These are phyloP conservation scores for Ptilorrhoa leucosticta DNA, from an alignment of 2,113 vertebrate genomes.

Conservation along the genomic window DNA sequence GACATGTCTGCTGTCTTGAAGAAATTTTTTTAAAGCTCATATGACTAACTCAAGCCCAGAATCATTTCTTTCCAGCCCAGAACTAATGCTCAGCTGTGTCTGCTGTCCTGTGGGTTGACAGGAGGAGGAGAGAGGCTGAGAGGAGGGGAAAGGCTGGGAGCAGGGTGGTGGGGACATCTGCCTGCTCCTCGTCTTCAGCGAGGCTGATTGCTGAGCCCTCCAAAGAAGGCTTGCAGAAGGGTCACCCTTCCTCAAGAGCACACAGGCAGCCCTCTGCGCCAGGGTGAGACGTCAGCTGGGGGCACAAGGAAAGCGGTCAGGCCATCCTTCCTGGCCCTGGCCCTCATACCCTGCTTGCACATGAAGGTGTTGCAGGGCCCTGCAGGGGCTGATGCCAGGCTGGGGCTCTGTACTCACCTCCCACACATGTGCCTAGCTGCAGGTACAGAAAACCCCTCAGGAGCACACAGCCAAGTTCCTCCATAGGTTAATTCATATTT, in stretches of 20 bases:
- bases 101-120: not conserved
- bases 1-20: not conserved
- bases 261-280: not conserved
- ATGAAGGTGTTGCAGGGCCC: not conserved
- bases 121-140: not conserved
- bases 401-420: not conserved
- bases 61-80: not conserved
- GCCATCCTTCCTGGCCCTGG: not conserved
- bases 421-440: not conserved
- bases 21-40: not conserved
- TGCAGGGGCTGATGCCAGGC: fast-evolving
- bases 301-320: not conserved
- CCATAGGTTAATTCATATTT: not conserved
- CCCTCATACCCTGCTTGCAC: not conserved
- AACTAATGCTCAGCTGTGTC: not conserved
- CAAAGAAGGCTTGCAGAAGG: not conserved
- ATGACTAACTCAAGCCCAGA: not conserved
- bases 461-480: not conserved
- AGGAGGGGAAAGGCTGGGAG: not conserved
- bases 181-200: not conserved
- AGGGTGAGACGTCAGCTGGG: not conserved
- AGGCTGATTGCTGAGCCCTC: not conserved
- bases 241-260: not conserved
- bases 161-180: not conserved
- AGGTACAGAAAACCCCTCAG: not conserved